Evolutionary conservation across 2,113 vertebrate genomes (phyloP).

Genomic region (Brachyistius frenatus): DNA sequence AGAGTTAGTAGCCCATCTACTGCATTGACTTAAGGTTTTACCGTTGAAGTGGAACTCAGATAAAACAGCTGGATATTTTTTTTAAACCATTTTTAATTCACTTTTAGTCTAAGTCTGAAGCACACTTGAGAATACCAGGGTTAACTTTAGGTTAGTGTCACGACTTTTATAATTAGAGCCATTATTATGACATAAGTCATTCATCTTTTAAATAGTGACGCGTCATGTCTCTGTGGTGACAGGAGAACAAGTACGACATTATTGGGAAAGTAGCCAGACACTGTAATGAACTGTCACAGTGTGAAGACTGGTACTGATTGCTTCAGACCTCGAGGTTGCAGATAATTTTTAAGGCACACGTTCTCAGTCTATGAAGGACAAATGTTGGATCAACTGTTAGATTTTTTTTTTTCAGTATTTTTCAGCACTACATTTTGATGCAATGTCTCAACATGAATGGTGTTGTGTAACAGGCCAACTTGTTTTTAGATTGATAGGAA

Average conservation of each 20-base stretch:
- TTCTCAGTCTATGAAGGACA: conserved; percentile 70
- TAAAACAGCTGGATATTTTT: neutral
- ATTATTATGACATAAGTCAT: conserved; percentile 56
- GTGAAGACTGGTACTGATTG: conserved; percentile 76
- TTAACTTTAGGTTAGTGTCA: conserved; percentile 40
- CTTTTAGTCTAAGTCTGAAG: neutral
- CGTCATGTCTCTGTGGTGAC: conserved; percentile 63
- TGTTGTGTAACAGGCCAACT: neutral
- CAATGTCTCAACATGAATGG: conserved; percentile 3
- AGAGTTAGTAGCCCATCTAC: neutral
- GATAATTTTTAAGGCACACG: conserved; percentile 65
- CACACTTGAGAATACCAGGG: conserved; percentile 9
- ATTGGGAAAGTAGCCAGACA: conserved; percentile 84
- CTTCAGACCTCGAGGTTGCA: conserved; percentile 72
- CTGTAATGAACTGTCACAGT: conserved; percentile 85
- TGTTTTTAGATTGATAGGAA: neutral
- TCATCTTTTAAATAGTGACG: conserved; percentile 68
- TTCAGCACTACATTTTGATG: neutral
- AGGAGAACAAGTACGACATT: conserved; percentile 79
- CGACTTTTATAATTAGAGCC: conserved; percentile 46
- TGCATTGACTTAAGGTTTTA: neutral
- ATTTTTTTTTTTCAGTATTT: conserved; percentile 16
- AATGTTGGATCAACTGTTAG: conserved; percentile 24
- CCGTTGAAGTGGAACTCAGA: neutral
- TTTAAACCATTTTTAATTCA: neutral